Evolutionary conservation across 2,888 invertebrate species (phyloP).

Genomic region (Oegoconia quadripuncta): DNA sequence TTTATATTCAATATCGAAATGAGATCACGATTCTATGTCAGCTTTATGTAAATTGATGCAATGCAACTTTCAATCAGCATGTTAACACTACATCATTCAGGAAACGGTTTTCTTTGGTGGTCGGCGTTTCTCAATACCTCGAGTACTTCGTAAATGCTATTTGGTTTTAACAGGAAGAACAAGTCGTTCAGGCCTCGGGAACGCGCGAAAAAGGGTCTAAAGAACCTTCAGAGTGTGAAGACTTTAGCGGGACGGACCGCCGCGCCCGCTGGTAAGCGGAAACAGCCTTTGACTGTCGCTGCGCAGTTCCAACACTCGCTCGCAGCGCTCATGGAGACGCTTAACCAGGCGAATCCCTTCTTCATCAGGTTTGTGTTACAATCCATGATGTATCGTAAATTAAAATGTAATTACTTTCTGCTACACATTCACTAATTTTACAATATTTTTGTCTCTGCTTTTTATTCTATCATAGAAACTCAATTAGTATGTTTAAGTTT

Average conservation of each 20-base stretch:
- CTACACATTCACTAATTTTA: too few species aligned
- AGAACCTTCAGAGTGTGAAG: conserved; percentile 95
- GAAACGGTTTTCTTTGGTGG: conserved; percentile 20
- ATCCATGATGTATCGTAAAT: too few species aligned
- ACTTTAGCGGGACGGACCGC: conserved; percentile 89
- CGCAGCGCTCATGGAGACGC: conserved; percentile 94
- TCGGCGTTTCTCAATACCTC: conserved; percentile 11
- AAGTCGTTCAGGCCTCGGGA: conserved; percentile 94
- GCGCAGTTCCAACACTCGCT: conserved; percentile 97
- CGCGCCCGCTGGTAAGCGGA: conserved; percentile 82
- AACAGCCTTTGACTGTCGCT: conserved; percentile 94
- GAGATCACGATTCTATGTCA: neutral
- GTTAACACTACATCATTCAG: conserved; percentile 4
- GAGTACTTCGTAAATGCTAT: neutral
- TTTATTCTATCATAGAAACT: too few species aligned
- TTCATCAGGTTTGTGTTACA: conserved; percentile 77
- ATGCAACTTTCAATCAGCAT: conserved; percentile 5
- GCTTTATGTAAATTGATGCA: conserved; percentile 13
- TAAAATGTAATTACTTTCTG: too few species aligned
- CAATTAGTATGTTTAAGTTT: too few species aligned
- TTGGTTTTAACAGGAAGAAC: conserved; percentile 85
- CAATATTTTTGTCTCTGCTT: too few species aligned
- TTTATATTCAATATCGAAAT: neutral
- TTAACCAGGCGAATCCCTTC: conserved; percentile 86
- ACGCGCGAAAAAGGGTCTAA: conserved; percentile 91